Evolutionary conservation across 2,797 vertebrate genomes (phyloP), one percentile per base, ranked within the genome.

Genomic region (Notoglanidium macrostoma): DNA sequence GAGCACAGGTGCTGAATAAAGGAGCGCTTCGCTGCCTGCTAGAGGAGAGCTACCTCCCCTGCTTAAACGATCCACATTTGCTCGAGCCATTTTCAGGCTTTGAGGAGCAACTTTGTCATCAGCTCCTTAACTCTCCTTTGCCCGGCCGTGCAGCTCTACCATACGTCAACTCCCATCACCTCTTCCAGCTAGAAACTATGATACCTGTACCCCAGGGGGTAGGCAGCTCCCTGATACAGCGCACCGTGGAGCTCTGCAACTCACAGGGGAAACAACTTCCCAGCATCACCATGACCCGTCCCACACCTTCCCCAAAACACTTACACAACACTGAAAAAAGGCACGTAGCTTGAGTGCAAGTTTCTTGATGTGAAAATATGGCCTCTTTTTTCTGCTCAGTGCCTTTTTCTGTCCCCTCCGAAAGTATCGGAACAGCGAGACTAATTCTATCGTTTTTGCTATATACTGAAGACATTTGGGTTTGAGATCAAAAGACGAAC

Each of bases 221-320:
- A 19, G 29, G 81, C 26, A 23, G 67, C 55, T 77, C 88, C 40
- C 49, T 88, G 51, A 76, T 89, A 83, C 80, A 89, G 17, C 86
- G 85, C 57, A 90, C 90, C 0, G 85, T 91, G 61, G 83, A 91
- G 78, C 81, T 90, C 59, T 88, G 87, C 73, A 89, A 88, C 35
- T 87, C 85, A 35, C 86, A 86, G 26, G 83, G 83, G 63, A 87
- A 84, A 11, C 57, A 77, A 74, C 86, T 91, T 83, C 92, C 92
- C 51, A 91, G 87, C 87, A 92, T 92, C 81, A 92, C 91, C 70
- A 92, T 92, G 91, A 92, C 91, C 55, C 85, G 90, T 51, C 92
- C 92, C 0, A 92, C 92, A 26, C 92, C 91, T 83, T 92, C 92
- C 29, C 91, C 91, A 6, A 92, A 92, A 83, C 76, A 86, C 12